A percentile compares a stretch with the other conserved stretches of the same genome.
Evolutionary conservation across 2,113 vertebrate species (phyloP).

Genomic region (Myotis lucifugus): DNA sequence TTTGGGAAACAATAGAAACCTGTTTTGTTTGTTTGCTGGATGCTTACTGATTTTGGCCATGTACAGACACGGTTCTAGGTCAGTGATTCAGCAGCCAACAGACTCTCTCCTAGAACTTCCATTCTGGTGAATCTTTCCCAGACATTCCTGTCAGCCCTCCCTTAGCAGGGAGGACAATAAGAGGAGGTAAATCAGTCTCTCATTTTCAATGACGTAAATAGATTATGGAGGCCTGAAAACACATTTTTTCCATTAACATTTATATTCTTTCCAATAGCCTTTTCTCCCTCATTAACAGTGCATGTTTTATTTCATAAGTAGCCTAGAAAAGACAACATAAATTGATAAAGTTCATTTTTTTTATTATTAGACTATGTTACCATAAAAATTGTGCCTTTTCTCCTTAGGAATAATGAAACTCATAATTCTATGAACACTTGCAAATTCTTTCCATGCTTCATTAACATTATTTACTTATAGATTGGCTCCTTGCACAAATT

Average conservation of each 20-base stretch:
- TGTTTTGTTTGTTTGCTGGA: background rate
- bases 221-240: background rate
- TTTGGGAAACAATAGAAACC: background rate
- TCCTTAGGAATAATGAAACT: background rate
- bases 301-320: background rate
- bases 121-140: background rate
- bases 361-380: background rate
- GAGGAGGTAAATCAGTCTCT: background rate
- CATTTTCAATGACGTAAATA: constrained; percentile 9
- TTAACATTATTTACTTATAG: background rate
- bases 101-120: background rate
- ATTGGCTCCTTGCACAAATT: background rate
- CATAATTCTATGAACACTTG: background rate
- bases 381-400: background rate
- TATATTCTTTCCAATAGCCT: background rate
- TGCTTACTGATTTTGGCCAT: background rate
- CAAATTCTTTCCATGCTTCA: background rate
- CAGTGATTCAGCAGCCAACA: background rate
- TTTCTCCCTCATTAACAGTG: background rate
- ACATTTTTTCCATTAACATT: background rate
- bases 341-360: background rate
- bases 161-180: background rate
- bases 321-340: background rate
- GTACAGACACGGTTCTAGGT: background rate
- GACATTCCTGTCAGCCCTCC: background rate